Evolutionary conservation across 1,140 invertebrate species (phyloP).

Genomic region (Cydia fagiglandana): DNA sequence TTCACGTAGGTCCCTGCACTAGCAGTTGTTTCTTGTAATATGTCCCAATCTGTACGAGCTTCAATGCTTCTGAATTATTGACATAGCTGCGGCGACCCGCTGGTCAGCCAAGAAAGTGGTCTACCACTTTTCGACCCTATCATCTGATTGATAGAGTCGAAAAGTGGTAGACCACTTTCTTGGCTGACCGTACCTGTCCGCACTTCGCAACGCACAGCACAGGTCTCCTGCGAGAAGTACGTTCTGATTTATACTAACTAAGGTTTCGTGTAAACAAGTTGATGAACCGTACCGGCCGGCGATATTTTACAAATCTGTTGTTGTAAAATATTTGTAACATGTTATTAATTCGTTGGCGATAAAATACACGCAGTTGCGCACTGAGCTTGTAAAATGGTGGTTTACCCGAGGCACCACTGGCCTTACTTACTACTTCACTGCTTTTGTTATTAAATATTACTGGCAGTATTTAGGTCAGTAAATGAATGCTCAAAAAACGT

Average conservation of each 20-base stretch:
- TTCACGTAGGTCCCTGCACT: neutral
- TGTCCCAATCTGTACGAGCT: constrained; percentile 36
- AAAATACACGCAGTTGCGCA: neutral
- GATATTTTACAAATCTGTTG: constrained; percentile 17
- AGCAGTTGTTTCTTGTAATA: constrained; percentile 23
- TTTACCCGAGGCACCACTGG: constrained; percentile 1
- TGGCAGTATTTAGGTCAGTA: too few relatives aligned
- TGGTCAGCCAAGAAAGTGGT: too few relatives aligned
- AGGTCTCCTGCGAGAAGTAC: constrained; percentile 32
- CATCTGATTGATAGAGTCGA: too few relatives aligned
- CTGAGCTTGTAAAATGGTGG: neutral
- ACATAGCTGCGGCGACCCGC: constrained; percentile 41
- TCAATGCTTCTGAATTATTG: constrained; percentile 55
- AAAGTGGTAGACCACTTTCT: too few relatives aligned
- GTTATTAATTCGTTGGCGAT: constrained; percentile 11
- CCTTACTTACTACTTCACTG: neutral
- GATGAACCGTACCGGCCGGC: constrained; percentile 14
- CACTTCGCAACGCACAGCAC: neutral
- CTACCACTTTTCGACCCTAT: too few relatives aligned
- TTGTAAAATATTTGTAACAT: constrained; percentile 7
- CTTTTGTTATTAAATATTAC: neutral
- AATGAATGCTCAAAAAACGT: too few relatives aligned
- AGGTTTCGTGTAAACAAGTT: constrained; percentile 22
- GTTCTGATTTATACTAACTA: constrained; percentile 50
- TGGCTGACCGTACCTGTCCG: constrained; percentile 21